These are phyloP conservation scores for Stegodyphus mimosarum DNA, from an alignment of 1,140 invertebrate species.

Conservation along the genomic window DNA sequence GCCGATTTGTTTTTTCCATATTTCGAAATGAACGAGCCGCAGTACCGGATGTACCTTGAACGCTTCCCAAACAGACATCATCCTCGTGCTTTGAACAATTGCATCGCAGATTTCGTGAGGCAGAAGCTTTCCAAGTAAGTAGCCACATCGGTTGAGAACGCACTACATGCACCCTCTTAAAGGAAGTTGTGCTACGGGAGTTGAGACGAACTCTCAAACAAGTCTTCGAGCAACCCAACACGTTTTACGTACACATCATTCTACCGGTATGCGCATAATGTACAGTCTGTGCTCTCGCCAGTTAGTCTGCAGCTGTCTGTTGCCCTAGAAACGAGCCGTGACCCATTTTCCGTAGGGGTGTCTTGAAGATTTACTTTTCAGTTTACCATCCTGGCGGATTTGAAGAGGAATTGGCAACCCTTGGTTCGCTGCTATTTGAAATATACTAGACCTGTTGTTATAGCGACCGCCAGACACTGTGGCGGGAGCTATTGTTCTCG, in stretches of 20 bases:
- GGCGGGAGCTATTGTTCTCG: no score
- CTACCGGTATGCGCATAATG: not conserved
- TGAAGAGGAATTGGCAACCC: no score
- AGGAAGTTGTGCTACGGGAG: not conserved
- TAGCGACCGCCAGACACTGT: no score
- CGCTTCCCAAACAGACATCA: not conserved
- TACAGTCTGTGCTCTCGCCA: no score
- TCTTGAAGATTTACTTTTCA: no score
- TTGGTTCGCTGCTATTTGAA: no score
- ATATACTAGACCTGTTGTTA: no score
- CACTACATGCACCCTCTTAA: not conserved
- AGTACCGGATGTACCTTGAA: not conserved
- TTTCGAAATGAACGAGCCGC: not conserved
- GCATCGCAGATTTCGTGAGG: not conserved
- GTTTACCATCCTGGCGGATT: no score
- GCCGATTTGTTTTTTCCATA: no score
- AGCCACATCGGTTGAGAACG: constrained; percentile 5
- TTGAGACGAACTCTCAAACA: constrained; percentile 1
- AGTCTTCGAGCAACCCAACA: not conserved
- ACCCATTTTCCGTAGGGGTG: no score
- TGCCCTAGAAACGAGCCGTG: no score
- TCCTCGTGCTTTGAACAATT: constrained; percentile 2
- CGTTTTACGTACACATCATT: not conserved
- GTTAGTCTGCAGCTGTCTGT: no score
- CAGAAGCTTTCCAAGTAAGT: not conserved